Conservation (phyloP, 2,888 invertebrate genomes). For the Caenorhabditis sulstoni region DNA sequence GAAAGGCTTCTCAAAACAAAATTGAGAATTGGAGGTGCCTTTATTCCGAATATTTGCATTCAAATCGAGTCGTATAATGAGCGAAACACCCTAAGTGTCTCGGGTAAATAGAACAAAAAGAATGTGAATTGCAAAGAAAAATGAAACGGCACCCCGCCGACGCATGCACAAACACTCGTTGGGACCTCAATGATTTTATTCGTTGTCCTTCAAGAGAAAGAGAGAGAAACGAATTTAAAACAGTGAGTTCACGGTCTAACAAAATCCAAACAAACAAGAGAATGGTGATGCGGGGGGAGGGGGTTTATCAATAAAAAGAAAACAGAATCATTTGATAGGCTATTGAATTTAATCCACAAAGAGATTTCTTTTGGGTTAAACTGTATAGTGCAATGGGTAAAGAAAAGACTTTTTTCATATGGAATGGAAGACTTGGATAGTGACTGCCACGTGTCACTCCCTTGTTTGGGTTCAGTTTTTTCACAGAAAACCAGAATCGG, state of each 20-base stretch:
- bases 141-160: conserved; percentile 10
- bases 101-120: conserved; percentile 22
- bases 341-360: conserved; percentile 12
- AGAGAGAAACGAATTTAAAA: conserved; percentile 30
- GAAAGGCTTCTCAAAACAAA: conserved; percentile 1
- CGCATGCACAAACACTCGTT: not conserved
- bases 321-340: conserved; percentile 21
- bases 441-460: not conserved
- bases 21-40: conserved; percentile 30
- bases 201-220: conserved; percentile 35
- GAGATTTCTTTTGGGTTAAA: not conserved
- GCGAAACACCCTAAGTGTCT: conserved; percentile 18
- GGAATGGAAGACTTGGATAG: not conserved
- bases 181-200: conserved; percentile 33
- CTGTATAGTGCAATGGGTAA: conserved; percentile 1
- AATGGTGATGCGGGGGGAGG: not conserved
- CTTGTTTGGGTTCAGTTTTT: not conserved
- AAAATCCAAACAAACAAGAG: conserved; percentile 8
- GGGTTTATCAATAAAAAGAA: conserved; percentile 1
- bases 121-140: not conserved
- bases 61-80: conserved; percentile 48
- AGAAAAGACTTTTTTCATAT: not conserved
- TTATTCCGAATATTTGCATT: conserved; percentile 37
- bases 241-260: conserved; percentile 30
- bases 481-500: conserved; percentile 31